These are phyloP conservation scores for Arctocebus calabarensis DNA, from an alignment of 2,797 vertebrate genomes.

Conservation along the genomic window DNA sequence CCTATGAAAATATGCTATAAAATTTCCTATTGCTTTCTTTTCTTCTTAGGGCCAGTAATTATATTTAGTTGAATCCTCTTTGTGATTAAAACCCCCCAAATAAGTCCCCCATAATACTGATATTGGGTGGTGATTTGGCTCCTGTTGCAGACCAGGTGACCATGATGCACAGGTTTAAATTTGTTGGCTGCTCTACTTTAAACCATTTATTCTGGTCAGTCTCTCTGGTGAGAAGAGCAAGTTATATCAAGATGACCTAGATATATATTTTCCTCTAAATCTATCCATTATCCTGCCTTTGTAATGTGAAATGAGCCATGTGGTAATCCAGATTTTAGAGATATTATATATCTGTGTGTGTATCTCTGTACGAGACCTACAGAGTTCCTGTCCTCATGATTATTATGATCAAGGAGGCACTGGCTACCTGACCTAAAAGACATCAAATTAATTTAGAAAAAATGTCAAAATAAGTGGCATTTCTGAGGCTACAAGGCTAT, in stretches of 20 bases:
- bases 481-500: neutral
- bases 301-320: neutral
- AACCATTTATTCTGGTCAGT: neutral
- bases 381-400: neutral
- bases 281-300: neutral
- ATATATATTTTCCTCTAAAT: neutral
- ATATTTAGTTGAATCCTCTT: neutral
- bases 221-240: neutral
- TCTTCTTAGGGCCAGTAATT: neutral
- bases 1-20: neutral
- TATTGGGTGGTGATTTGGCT: neutral
- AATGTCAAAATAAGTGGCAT: neutral
- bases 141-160: neutral
- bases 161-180: neutral
- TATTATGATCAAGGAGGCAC: neutral
- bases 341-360: neutral
- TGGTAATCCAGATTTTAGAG: neutral
- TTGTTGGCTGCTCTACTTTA: neutral
- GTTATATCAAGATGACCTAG: neutral
- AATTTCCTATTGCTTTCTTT: neutral
- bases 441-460: neutral
- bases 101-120: neutral
- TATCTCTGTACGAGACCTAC: neutral
- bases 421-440: neutral
- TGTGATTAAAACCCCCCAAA: neutral